phyloP scores from a whole-genome alignment of 1,140 invertebrate species.

The Drosophila micromelanica region DNA sequence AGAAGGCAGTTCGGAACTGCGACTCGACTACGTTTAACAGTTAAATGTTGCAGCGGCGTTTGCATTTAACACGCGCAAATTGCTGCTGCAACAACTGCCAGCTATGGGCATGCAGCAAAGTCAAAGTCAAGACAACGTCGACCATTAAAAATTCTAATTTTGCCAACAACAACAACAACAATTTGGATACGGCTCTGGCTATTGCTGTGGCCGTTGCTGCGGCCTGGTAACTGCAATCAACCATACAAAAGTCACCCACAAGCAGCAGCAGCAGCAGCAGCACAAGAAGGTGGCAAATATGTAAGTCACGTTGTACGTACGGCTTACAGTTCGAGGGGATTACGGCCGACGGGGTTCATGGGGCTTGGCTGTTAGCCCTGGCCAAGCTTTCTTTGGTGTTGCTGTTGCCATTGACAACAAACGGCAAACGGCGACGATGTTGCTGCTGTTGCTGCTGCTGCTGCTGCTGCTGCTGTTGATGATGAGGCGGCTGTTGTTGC shows the following conservation, averaged over 20 bases:
- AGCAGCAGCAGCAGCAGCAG: conserved; percentile 35
- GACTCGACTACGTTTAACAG: conserved; percentile 59
- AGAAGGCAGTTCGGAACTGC: conserved; percentile 14
- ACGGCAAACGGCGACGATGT: conserved; percentile 38
- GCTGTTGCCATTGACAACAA: conserved; percentile 74
- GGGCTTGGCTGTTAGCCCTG: conserved; percentile 24
- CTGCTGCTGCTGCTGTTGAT: conserved; percentile 27
- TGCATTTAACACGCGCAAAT: conserved; percentile 81
- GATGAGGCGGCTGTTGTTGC: conserved; percentile 57
- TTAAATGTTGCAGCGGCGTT: conserved; percentile 76
- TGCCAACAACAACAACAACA: conserved; percentile 42
- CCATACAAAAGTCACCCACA: conserved; percentile 66
- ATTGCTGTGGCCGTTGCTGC: conserved; percentile 4
- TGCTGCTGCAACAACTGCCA: conserved; percentile 64
- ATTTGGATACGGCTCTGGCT: conserved; percentile 15
- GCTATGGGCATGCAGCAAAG: conserved; percentile 46
- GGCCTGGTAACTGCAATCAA: conserved; percentile 56
- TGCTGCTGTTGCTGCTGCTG: conserved; percentile 32
- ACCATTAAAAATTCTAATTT: conserved; percentile 82
- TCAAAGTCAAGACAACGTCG: conserved; percentile 56
- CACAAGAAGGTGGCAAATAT: conserved; percentile 80
- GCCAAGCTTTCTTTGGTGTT: conserved; percentile 74
- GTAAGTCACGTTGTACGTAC: conserved; percentile 76
- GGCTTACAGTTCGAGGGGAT: conserved; percentile 38
- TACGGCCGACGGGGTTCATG: background rate